A percentile compares a stretch with the other conserved stretches of the same genome.
Evolutionary conservation across 2,113 vertebrate species (phyloP).

Genomic region (Aldabrachelys gigantea): DNA sequence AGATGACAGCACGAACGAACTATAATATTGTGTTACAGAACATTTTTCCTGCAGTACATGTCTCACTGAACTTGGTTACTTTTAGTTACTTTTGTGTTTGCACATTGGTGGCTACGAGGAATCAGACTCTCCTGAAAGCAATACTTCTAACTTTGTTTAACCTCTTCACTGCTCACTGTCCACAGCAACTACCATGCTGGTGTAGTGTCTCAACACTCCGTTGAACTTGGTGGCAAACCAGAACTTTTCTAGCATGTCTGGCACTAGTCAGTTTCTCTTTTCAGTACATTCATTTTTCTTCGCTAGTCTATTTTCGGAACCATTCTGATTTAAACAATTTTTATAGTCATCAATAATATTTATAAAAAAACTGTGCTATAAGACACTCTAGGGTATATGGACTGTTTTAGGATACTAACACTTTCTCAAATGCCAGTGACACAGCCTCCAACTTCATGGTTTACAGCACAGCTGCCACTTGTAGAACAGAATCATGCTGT

Average conservation of each 20-base stretch:
- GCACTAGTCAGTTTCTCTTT: neutral
- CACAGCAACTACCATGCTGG: neutral
- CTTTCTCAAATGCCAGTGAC: neutral
- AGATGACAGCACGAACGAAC: neutral
- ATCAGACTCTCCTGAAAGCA: neutral
- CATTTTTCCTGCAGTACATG: neutral
- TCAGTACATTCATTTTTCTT: neutral
- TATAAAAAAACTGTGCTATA: neutral
- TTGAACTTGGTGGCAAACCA: neutral
- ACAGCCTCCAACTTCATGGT: neutral
- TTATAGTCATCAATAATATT: neutral
- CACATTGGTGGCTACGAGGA: neutral
- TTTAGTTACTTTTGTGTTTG: neutral
- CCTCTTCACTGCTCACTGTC: neutral
- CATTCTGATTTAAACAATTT: neutral
- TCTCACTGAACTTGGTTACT: neutral
- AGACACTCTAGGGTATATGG: neutral
- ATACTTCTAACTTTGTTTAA: neutral
- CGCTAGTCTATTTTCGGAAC: slow-evolving; percentile 12
- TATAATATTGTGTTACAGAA: neutral
- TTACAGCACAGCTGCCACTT: neutral
- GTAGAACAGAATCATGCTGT: neutral
- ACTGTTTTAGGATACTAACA: neutral
- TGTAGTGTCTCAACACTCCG: neutral
- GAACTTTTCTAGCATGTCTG: neutral